These are phyloP conservation scores for Drosophila cyrtoloma DNA, from an alignment of 2,888 invertebrate species.

Conservation along the genomic window DNA sequence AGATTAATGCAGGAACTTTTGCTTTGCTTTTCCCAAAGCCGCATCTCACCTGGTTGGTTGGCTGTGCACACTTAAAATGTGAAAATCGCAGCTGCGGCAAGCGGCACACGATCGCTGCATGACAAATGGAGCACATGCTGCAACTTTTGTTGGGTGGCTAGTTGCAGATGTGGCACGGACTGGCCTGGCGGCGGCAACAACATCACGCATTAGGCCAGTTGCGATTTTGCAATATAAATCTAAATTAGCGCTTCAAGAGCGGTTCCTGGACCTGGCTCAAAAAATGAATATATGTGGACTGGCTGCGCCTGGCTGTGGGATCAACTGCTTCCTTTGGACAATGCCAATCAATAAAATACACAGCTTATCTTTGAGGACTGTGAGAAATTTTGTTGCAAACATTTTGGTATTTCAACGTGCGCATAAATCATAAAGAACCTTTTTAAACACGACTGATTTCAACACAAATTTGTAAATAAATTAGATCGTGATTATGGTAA, in stretches of 20 bases:
- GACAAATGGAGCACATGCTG: slow-evolving; percentile 74
- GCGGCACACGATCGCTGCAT: slow-evolving; percentile 71
- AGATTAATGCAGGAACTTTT: slow-evolving; percentile 47
- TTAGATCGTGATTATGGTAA: slow-evolving; percentile 82
- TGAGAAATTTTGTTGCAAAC: slow-evolving; percentile 61
- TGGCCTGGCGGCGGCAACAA: slow-evolving; percentile 50
- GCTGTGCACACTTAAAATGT: slow-evolving; percentile 37
- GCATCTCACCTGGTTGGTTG: slow-evolving; percentile 24
- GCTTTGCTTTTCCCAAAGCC: slow-evolving; percentile 23
- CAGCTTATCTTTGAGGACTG: slow-evolving; percentile 54
- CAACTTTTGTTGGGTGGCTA: slow-evolving; percentile 43
- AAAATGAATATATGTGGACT: slow-evolving; percentile 1
- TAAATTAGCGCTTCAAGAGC: slow-evolving; percentile 74
- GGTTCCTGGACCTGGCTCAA: slow-evolving; percentile 55
- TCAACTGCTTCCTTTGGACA: slow-evolving; percentile 44
- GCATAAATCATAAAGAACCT: slow-evolving; percentile 78
- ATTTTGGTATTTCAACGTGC: slow-evolving; percentile 69
- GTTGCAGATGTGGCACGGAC: slow-evolving; percentile 23
- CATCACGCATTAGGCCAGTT: slow-evolving; percentile 78
- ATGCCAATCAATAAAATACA: slow-evolving; percentile 66
- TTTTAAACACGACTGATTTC: slow-evolving; percentile 81
- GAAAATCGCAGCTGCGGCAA: slow-evolving; percentile 58
- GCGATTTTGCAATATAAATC: slow-evolving; percentile 79
- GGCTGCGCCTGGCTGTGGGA: slow-evolving; percentile 7
- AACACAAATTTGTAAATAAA: slow-evolving; percentile 83